phyloP scores from a whole-genome alignment of 2,113 vertebrate species.

The Tretioscincus oriximinensis region DNA sequence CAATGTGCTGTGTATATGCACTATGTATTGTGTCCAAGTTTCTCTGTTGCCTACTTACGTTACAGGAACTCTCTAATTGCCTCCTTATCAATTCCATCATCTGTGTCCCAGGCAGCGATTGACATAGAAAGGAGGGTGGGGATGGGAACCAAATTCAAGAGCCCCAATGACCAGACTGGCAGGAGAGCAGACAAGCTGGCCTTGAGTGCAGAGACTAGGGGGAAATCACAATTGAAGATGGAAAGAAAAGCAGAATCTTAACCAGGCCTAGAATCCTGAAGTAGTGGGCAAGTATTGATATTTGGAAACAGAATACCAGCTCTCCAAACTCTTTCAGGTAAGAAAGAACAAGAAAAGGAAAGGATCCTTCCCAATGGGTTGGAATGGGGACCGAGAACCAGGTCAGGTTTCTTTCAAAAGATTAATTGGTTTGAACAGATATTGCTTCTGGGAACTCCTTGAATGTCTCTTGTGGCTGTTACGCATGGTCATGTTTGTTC shows the following conservation, averaged over 20 bases:
- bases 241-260: not conserved
- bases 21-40: conserved; percentile 12
- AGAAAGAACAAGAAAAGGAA: not conserved
- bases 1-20: conserved; percentile 6
- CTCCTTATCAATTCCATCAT: conserved; percentile 51
- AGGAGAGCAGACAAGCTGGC: not conserved
- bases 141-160: conserved; percentile 1
- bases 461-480: too few relatives aligned
- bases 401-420: not conserved
- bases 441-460: not conserved
- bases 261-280: not conserved
- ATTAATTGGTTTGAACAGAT: not conserved
- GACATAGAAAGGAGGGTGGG: conserved; percentile 29
- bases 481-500: not conserved
- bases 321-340: not conserved
- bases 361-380: too few relatives aligned
- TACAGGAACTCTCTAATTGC: conserved; percentile 52
- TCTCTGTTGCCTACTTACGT: not conserved
- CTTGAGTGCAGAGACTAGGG: not conserved
- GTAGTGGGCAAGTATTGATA: not conserved
- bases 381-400: not conserved
- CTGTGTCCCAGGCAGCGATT: conserved; percentile 19
- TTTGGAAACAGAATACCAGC: not conserved
- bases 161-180: not conserved
- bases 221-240: not conserved